These are phyloP conservation scores for Cosmorhoe ocellata DNA, from an alignment of 2,888 invertebrate genomes.

Conservation along the genomic window DNA sequence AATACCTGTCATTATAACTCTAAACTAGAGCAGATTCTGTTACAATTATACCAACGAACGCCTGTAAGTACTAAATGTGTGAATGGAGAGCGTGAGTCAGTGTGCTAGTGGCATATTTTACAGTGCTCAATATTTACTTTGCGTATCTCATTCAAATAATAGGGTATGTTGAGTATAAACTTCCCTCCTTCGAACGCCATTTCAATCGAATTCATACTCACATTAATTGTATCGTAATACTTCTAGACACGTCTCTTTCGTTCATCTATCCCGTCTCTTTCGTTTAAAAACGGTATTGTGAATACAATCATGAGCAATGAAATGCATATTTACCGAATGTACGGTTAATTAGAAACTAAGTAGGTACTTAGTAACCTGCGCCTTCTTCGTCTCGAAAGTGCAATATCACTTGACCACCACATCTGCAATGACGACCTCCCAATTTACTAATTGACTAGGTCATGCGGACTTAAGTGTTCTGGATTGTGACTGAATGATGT, in stretches of 20 bases:
- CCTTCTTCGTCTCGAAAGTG: slow-evolving; percentile 17
- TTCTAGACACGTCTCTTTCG: no score
- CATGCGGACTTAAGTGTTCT: slow-evolving; percentile 14
- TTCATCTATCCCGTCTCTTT: no score
- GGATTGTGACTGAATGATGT: slow-evolving; percentile 10
- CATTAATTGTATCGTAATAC: no score
- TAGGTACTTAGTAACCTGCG: neutral
- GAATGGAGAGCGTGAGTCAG: neutral
- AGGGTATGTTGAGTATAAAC: neutral
- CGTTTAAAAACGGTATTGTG: no score
- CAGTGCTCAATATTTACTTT: slow-evolving; percentile 1
- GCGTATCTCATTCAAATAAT: neutral
- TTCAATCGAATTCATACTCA: no score
- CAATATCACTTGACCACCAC: slow-evolving; percentile 24
- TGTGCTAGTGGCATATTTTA: slow-evolving; percentile 10
- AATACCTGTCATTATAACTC: slow-evolving; percentile 5
- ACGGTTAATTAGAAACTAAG: no score
- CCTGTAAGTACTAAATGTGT: slow-evolving; percentile 1
- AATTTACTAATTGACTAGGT: slow-evolving; percentile 25
- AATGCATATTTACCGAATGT: no score
- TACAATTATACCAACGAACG: slow-evolving; percentile 17
- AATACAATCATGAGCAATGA: no score
- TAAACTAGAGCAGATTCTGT: slow-evolving; percentile 14
- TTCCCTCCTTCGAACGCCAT: neutral
- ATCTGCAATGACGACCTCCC: slow-evolving; percentile 21